Evolutionary conservation across 2,888 invertebrate genomes (phyloP).

Genomic region (Ligdia adustata): DNA sequence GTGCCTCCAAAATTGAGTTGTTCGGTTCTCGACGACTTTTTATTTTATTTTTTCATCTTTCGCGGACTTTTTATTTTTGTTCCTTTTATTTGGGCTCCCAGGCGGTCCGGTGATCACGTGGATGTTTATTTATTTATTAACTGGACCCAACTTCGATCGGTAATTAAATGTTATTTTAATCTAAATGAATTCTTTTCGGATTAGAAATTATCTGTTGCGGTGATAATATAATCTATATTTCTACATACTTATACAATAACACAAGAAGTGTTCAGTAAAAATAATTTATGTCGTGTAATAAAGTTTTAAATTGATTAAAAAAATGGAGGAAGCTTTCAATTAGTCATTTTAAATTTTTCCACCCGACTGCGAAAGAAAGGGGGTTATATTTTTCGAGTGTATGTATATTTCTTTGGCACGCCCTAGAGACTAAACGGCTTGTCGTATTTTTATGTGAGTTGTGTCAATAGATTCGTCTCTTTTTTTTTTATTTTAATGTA

Average conservation of each 20-base stretch:
- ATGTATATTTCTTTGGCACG: too few species aligned
- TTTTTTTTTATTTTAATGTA: too few species aligned
- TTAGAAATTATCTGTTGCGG: background rate
- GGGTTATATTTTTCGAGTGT: too few species aligned
- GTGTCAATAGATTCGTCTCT: too few species aligned
- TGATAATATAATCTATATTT: background rate
- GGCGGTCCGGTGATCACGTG: constrained; percentile 77
- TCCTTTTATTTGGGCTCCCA: constrained; percentile 58
- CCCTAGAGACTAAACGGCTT: too few species aligned
- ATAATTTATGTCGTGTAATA: background rate
- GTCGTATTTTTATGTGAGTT: too few species aligned
- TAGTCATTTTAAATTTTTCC: background rate
- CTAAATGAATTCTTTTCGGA: constrained; percentile 9
- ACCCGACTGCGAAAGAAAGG: too few species aligned
- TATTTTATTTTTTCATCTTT: constrained; percentile 46
- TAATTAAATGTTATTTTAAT: constrained; percentile 29
- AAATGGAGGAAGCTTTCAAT: too few species aligned
- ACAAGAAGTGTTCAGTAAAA: background rate
- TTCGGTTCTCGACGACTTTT: constrained; percentile 63
- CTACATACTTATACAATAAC: background rate
- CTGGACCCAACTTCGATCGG: constrained; percentile 40
- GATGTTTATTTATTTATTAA: constrained; percentile 76
- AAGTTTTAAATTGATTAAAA: background rate
- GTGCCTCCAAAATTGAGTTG: constrained; percentile 83
- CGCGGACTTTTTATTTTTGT: constrained; percentile 48